Conservation (phyloP, 2,113 vertebrate genomes). For the Danionella cerebrum region DNA sequence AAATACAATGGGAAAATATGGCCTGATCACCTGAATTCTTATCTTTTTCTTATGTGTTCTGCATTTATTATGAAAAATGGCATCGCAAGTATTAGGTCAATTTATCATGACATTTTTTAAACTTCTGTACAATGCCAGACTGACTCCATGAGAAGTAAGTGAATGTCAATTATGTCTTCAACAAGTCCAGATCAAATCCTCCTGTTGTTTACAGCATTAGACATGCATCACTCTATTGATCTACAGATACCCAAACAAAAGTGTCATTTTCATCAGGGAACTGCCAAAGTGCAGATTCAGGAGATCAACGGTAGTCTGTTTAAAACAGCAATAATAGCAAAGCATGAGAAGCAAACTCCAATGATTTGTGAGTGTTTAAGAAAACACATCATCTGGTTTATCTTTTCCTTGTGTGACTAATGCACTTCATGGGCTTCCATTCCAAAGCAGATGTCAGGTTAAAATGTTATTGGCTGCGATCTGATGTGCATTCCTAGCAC, state of each 20-base stretch:
- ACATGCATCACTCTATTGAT: not conserved
- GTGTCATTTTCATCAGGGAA: not conserved
- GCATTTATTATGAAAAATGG: too few species aligned
- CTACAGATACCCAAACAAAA: not conserved
- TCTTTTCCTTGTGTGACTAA: conserved; percentile 10
- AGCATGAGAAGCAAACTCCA: not conserved
- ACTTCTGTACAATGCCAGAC: too few species aligned
- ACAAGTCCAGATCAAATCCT: conserved; percentile 6
- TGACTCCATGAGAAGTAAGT: too few species aligned
- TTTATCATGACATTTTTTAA: too few species aligned
- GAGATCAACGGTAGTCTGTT: not conserved
- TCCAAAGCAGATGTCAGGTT: conserved; percentile 13
- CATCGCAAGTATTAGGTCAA: too few species aligned
- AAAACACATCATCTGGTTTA: conserved; percentile 1
- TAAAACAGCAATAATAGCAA: not conserved
- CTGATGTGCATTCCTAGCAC: not conserved
- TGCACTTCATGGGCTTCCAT: not conserved
- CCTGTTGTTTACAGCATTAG: conserved; percentile 3
- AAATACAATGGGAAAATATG: too few species aligned
- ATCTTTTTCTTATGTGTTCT: too few species aligned
- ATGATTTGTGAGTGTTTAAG: not conserved
- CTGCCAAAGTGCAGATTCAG: not conserved
- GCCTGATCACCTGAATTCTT: too few species aligned
- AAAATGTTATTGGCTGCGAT: conserved; percentile 2
- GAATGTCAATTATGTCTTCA: not conserved